Evolutionary conservation across 2,888 invertebrate species (phyloP), one percentile per base, ranked within the genome.

Genomic region (Meganola albula): DNA sequence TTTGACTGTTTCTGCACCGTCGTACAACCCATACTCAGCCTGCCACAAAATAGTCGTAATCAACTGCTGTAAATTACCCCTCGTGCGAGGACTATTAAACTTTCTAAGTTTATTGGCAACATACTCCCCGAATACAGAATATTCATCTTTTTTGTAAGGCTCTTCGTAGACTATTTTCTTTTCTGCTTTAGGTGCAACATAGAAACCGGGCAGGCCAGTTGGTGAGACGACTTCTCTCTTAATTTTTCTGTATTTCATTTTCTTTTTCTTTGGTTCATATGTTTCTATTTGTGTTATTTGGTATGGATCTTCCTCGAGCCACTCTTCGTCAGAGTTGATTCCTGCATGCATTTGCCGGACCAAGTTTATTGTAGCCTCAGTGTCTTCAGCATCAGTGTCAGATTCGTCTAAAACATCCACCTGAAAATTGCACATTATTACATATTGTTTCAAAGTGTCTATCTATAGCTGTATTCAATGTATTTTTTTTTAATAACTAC

Each of bases 11-110:
- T 80, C 82, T 4, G 82, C 72, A 50, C 59, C 68, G 31, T 83
- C 79, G 49, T 79, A 85, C 8, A 76, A 38, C 0, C 84, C 84
- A 51, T 80, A 83, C 31, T 85, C 84, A 0, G 83, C 80, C 44
- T 84, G 84, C 84, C 84, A 85, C 10, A 85, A 40, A 44, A 84
- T 72, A 2, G 84, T 85, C 12, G 84, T 77, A 0, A 85, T 79
- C 10, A 85, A 44, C 34, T 85, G 84, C 39, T 85, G 84, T 2
- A 85, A 57, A 38, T 85, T 85, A 0, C 80, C 76, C 12, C 72
- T 48, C 0, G 82, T 75, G 1, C 75, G 58, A 6, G 70, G 56
- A 0, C 61, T 51, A 36, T 67, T 72, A 6, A 83, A 63, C 41
- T 83, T 85, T 10, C 83, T 63, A 9, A 85, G 40, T 46, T 82